Base-by-base conservation (phyloP, 2,888 invertebrate genomes). In the Drosophila rellima region DNA sequence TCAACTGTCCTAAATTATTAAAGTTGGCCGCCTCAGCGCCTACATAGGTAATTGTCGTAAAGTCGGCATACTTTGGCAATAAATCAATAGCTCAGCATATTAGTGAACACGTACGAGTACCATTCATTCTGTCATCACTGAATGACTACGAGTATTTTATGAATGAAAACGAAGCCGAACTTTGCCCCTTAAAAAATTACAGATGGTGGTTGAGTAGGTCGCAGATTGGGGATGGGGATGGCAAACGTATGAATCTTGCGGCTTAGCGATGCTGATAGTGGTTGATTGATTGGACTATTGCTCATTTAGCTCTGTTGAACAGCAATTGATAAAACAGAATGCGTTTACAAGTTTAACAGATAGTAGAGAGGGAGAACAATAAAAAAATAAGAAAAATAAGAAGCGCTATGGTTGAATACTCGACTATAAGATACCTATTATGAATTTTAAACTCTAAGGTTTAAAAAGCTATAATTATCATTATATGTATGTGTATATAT, bases 111-210 rank as follows among this genome's bases (percentile, higher is more conserved):
- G 42, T 44, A 35, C 8, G 26, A 37, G 18, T 33, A 20, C 11
- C 17, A 47, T 26, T 61, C 44, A 23, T 29, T 23, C 39, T 50
- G 57, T 64, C 64, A 37, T 29, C 20, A 42, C 20, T 20, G 42
- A 42, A 42, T 59, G 57, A 35, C 35, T n/a, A 35, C 35, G 35
- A 39, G 50, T 35, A 50, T 67, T 73, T 78, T 68, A 74, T 78
- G 74, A 74, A 74, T 74, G 78, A 47, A 47, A 48, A 23, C 29
- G 35, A 47, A 51, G 20, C 7, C 33, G 67, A 63, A 73, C 78
- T 63, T 68, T 73, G 62, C 50, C 37, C 67, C 57, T 55, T 57
- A 44, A 54, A 40, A 23, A 23, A 17, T 40, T 2, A 3, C 39
- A n/a, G 26, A 17, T 37, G 52, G 20, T n/a, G 26, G 13, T 15